A percentile compares a stretch with the other conserved stretches of the same genome.
Conservation (phyloP, 2,797 vertebrate genomes). For the Natrix natrix region DNA sequence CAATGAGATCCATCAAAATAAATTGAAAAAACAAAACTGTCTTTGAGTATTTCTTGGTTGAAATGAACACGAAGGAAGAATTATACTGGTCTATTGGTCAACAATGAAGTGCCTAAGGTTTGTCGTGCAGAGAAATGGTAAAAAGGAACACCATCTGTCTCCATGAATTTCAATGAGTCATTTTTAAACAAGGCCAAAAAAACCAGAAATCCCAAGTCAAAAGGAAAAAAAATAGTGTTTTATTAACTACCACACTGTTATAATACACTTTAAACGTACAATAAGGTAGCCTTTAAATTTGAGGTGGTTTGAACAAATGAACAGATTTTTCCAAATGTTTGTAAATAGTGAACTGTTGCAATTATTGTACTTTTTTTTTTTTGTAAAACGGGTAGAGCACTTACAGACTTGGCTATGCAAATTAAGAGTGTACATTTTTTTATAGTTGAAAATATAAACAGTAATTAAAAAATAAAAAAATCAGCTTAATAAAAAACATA, state of each 20-base stretch:
- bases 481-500: constrained; percentile 83
- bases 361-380: constrained; percentile 76
- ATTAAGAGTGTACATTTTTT: constrained; percentile 82
- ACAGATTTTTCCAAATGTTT: constrained; percentile 78
- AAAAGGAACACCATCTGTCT: background rate
- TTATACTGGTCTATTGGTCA: background rate
- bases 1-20: background rate
- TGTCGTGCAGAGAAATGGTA: background rate
- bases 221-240: constrained; percentile 87
- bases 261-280: constrained; percentile 86
- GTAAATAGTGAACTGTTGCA: constrained; percentile 80
- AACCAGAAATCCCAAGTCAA: constrained; percentile 75
- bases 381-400: constrained; percentile 79
- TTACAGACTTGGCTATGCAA: constrained; percentile 82
- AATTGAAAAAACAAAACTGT: background rate
- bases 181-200: constrained; percentile 53
- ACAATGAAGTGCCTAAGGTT: background rate
- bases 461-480: constrained; percentile 85
- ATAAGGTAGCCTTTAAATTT: constrained; percentile 83
- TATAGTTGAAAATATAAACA: constrained; percentile 86
- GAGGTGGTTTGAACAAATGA: constrained; percentile 83
- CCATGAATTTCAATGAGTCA: background rate
- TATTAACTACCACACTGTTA: constrained; percentile 84
- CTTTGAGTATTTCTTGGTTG: background rate
- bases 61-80: background rate